Evolutionary conservation across 1,140 invertebrate genomes (phyloP), one percentile per base, ranked within the genome.

Genomic region (Hylyphantes graminicola): DNA sequence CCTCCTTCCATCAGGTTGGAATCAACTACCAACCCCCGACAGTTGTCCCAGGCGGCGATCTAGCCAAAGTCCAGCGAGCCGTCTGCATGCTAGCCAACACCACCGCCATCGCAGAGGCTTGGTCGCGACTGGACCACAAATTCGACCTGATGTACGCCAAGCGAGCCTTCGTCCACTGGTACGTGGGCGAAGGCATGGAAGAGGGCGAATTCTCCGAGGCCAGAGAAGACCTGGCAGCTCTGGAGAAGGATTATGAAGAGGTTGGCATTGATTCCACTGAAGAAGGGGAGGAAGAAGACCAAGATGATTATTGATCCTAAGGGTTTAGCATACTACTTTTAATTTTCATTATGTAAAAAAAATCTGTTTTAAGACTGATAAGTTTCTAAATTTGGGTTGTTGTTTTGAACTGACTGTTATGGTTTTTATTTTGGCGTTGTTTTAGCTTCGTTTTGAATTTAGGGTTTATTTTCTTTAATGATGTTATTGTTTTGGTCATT

Each of bases 121-220:
- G 94, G 94, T 93, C 93, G 57, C 92, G 94, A 72, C 87, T 95
- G 1, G 90, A 92, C 81, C 91, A 92, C 82, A 95, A 95, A 87
- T 95, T 93, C 88, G 92, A 93, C 72, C 86, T 94, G 13, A 94
- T 95, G 93, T 94, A 93, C 86, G 89, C 91, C 48, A 96, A 95
- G 91, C 91, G 94, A 86, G 95, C 95, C 57, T 96, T 96, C 88
- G 94, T 96, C 51, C 95, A 96, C 88, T 96, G 94, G 94, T 95
- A 94, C 88, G 94, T 95, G 21, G 94, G 94, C 85, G 94, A 96
- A 91, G 94, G 94, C 88, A 95, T 96, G 94, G 94, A 96, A 89
- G 94, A 95, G 89, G 94, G 94, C 61, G 94, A 95, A 89, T 96
- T 96, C 91, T 93, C 93, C 6, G 95, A 96, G 89, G 95, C 95